These are phyloP conservation scores for Silvanus unidentatus DNA, from an alignment of 2,888 invertebrate genomes.

Conservation along the genomic window DNA sequence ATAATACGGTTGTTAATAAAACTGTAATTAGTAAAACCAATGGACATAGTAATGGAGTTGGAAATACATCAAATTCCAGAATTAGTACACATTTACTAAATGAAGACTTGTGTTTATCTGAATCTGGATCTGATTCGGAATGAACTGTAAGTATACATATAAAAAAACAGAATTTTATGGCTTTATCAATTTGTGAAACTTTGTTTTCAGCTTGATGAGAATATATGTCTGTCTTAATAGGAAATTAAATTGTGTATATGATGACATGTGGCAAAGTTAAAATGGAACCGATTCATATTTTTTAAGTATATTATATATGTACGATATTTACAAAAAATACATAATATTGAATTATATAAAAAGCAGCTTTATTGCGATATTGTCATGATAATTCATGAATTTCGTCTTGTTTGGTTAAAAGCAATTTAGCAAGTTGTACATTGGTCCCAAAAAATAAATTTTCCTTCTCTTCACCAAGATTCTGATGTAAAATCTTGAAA, in stretches of 20 bases:
- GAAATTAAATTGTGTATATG: slow-evolving; percentile 9
- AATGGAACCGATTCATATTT: slow-evolving; percentile 26
- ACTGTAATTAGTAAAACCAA: slow-evolving; percentile 28
- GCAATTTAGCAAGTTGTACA: slow-evolving; percentile 54
- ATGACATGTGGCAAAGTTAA: slow-evolving; percentile 26
- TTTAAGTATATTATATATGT: slow-evolving; percentile 27
- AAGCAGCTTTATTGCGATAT: neutral
- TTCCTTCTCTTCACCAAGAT: too few species aligned
- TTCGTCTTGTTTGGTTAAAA: slow-evolving; percentile 41
- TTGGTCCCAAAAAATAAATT: slow-evolving; percentile 52
- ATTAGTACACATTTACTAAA: slow-evolving; percentile 59
- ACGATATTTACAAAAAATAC: slow-evolving; percentile 32
- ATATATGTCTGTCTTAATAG: too few species aligned
- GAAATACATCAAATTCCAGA: slow-evolving; percentile 39
- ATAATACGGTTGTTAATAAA: slow-evolving; percentile 18
- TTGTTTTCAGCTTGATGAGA: too few species aligned
- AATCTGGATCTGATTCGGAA: slow-evolving; percentile 68
- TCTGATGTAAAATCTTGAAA: slow-evolving; percentile 52
- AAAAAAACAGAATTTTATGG: too few species aligned
- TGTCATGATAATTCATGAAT: slow-evolving; percentile 21
- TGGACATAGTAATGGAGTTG: slow-evolving; percentile 44
- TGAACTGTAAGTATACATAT: slow-evolving; percentile 11
- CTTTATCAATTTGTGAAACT: too few species aligned
- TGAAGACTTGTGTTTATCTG: slow-evolving; percentile 81
- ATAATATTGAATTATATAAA: slow-evolving; percentile 9